These are phyloP conservation scores for Troides oblongomaculatus DNA, from an alignment of 2,888 invertebrate genomes.

Conservation along the genomic window DNA sequence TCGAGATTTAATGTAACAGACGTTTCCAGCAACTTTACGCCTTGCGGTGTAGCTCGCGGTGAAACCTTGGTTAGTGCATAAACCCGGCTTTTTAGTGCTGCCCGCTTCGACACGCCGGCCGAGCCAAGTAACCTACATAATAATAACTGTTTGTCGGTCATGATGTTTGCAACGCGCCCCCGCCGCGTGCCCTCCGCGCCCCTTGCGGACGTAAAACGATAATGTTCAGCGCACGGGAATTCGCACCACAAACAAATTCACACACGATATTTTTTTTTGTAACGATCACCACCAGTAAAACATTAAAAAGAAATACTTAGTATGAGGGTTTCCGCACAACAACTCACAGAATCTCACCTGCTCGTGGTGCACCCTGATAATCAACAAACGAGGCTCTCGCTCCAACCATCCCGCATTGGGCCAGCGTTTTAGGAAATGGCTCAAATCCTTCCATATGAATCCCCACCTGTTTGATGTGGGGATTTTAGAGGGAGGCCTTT, in stretches of 20 bases:
- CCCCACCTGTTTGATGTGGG: no score
- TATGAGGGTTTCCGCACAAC: no score
- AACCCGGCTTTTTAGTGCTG: constrained; percentile 43
- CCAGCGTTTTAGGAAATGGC: no score
- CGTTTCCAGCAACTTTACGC: constrained; percentile 30
- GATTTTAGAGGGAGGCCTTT: no score
- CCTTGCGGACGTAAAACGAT: constrained; percentile 27
- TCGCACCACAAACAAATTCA: neutral
- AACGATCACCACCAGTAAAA: neutral
- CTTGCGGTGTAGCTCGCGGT: constrained; percentile 32
- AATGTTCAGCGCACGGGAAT: constrained; percentile 1
- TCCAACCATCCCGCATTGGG: no score
- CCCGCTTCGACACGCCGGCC: constrained; percentile 33
- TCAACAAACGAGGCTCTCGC: no score
- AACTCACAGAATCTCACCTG: no score
- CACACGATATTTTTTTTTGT: no score
- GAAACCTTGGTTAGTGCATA: constrained; percentile 46
- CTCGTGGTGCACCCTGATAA: no score
- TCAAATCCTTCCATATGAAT: no score
- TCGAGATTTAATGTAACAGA: neutral
- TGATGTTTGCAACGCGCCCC: constrained; percentile 28
- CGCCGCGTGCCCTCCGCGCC: constrained; percentile 34
- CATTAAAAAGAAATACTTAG: no score
- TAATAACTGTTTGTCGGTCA: constrained; percentile 40
- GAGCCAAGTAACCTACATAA: constrained; percentile 53